A percentile compares a stretch with the other conserved stretches of the same genome.
Conservation (phyloP, 1,140 invertebrate genomes). For the Zaprionus gabonicus region DNA sequence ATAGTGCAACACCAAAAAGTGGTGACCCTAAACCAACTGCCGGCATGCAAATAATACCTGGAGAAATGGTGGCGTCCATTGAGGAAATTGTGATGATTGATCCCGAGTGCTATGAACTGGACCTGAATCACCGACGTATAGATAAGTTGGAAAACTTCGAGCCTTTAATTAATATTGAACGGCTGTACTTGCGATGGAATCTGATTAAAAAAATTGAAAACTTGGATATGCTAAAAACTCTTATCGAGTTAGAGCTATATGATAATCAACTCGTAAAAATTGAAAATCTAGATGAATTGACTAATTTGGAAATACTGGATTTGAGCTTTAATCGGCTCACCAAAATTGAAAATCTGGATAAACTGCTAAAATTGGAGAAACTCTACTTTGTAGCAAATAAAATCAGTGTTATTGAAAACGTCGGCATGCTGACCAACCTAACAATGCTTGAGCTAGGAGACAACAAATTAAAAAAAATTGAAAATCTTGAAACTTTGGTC, state of each 20-base stretch:
- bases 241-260: constrained; percentile 96
- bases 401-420: constrained; percentile 96
- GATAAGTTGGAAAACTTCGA: constrained; percentile 93
- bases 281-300: constrained; percentile 93
- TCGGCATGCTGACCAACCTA: constrained; percentile 92
- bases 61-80: constrained; percentile 62
- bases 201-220: constrained; percentile 97
- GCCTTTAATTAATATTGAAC: constrained; percentile 89
- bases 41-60: constrained; percentile 64
- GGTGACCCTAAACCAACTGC: constrained; percentile 44
- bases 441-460: constrained; percentile 96
- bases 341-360: constrained; percentile 94
- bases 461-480: constrained; percentile 92
- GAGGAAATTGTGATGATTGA: constrained; percentile 80
- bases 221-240: constrained; percentile 89
- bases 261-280: constrained; percentile 97
- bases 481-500: constrained; percentile 91
- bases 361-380: constrained; percentile 92
- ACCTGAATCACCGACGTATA: constrained; percentile 95
- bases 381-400: constrained; percentile 97
- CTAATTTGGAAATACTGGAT: constrained; percentile 96
- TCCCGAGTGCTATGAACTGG: constrained; percentile 85
- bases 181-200: constrained; percentile 95
- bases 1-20: constrained; percentile 39
- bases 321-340: constrained; percentile 98